Evolutionary conservation across 2,113 vertebrate species (phyloP).

Genomic region (Mohoua ochrocephala): DNA sequence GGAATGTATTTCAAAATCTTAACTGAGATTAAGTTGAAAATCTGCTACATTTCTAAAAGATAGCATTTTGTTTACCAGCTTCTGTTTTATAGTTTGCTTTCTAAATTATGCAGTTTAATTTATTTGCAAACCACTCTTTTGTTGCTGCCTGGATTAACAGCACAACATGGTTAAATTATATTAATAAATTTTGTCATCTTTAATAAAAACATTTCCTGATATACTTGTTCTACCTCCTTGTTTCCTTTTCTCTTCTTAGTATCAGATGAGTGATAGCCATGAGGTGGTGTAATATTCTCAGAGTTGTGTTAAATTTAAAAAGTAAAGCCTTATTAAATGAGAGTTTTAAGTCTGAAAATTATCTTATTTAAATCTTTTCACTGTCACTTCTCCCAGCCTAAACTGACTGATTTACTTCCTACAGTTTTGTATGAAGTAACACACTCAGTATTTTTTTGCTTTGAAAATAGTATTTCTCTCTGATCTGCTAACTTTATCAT

Average conservation of each 20-base stretch:
- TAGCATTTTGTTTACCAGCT: conserved; percentile 24
- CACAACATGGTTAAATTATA: background rate
- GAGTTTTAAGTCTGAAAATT: conserved; percentile 22
- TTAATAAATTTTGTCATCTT: conserved; percentile 54
- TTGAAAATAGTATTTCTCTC: background rate
- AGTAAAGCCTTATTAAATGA: conserved; percentile 39
- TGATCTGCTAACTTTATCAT: conserved; percentile 1
- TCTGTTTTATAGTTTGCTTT: conserved; percentile 44
- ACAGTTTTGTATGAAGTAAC: conserved; percentile 1
- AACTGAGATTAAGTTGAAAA: conserved; percentile 15
- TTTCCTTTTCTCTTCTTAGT: background rate
- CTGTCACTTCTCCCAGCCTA: conserved; percentile 13
- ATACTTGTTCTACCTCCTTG: background rate
- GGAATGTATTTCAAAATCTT: conserved; percentile 51
- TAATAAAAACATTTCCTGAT: conserved; percentile 69
- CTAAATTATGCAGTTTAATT: conserved; percentile 40
- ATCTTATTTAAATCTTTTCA: background rate
- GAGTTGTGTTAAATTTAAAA: background rate
- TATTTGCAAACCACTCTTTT: conserved; percentile 43
- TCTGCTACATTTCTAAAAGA: conserved; percentile 37
- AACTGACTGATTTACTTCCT: conserved; percentile 39
- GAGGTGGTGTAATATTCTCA: background rate
- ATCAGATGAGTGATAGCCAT: background rate
- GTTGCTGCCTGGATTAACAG: conserved; percentile 4
- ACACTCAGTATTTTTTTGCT: background rate